These are phyloP conservation scores for Athripsodes cinereus DNA, from an alignment of 2,888 invertebrate species.

Conservation along the genomic window DNA sequence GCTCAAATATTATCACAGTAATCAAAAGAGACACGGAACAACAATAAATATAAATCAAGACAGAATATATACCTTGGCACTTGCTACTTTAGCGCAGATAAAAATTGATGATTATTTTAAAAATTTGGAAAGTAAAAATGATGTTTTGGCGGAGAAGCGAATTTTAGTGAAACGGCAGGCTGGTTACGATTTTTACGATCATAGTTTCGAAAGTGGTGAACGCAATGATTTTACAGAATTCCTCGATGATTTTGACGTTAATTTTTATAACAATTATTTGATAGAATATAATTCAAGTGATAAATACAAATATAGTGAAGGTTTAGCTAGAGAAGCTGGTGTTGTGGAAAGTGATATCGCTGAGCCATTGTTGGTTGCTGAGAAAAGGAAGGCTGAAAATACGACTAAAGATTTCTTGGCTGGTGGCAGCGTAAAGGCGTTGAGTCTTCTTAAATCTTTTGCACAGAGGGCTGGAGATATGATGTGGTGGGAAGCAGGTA, in stretches of 20 bases:
- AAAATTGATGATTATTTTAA: conserved; percentile 24
- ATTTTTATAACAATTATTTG: neutral
- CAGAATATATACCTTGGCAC: conserved; percentile 44
- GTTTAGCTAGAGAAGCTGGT: neutral
- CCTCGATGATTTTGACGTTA: conserved; percentile 2
- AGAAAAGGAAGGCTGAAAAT: neutral
- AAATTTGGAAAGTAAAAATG: conserved; percentile 13
- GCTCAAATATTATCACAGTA: conserved; percentile 33
- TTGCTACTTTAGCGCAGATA: conserved; percentile 25
- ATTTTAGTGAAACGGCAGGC: conserved; percentile 6
- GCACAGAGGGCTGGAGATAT: conserved; percentile 46
- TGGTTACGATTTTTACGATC: neutral
- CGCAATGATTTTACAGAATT: neutral
- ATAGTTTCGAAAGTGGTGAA: neutral
- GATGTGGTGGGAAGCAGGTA: conserved; percentile 77
- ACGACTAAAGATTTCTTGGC: conserved; percentile 14
- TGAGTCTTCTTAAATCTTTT: conserved; percentile 34
- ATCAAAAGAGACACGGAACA: neutral
- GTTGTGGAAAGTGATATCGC: neutral
- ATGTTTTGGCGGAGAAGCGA: conserved; percentile 14
- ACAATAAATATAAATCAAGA: conserved; percentile 26
- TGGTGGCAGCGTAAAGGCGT: conserved; percentile 38
- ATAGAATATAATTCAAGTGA: neutral
- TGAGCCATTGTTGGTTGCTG: neutral
- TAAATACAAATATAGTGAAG: neutral